Base-by-base conservation (phyloP, 1,140 invertebrate genomes). In the Vanessa tameamea region DNA sequence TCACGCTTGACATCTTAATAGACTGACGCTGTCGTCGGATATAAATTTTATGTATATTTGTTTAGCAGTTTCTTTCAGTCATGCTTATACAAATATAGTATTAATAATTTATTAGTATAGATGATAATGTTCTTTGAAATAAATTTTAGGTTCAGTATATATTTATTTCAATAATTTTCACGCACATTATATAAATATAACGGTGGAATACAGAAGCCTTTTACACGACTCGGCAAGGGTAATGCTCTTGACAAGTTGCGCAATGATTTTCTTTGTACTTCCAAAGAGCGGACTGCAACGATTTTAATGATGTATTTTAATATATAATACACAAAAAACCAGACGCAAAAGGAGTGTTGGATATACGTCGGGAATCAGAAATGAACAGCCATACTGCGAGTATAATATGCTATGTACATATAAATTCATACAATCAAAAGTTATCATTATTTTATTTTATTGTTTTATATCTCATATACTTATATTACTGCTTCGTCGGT, bases 301-400 rank as follows among this genome's bases (percentile, higher is more conserved):
- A 72, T 72, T 72, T 66, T 72, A 72, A 72, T 67, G 71, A 72
- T 61, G 51, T 67, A 66, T 31, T 31, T 31, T 31, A 31, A 31
- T 31, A 31, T 6, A 31, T 23, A 23, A 66, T 67, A 67, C 71
- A 72, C 65, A 72, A 72, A 72, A 43, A 53, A 50, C 53, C 31
- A 15, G 31, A 37, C 50, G 53, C 53, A 67, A 67, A 67, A 55
- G 51, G 53, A 57, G 53, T 13, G 53, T 20, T 57, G 20, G 9
- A 57, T 57, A 20, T 23, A 57, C 16, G 53, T 23, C 16, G 53
- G 53, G 23, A 57, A n/a, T 57, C 8, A 23, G 53, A 57, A 57
- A 57, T 23, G 53, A 57, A 57, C 20, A 23, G 23, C 20, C 1
- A 16, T 12, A 57, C 20, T 26, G 53, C 9, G 53, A 57, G 23